Conservation (phyloP, 2,888 invertebrate species). For the Phymatocera aterrima region DNA sequence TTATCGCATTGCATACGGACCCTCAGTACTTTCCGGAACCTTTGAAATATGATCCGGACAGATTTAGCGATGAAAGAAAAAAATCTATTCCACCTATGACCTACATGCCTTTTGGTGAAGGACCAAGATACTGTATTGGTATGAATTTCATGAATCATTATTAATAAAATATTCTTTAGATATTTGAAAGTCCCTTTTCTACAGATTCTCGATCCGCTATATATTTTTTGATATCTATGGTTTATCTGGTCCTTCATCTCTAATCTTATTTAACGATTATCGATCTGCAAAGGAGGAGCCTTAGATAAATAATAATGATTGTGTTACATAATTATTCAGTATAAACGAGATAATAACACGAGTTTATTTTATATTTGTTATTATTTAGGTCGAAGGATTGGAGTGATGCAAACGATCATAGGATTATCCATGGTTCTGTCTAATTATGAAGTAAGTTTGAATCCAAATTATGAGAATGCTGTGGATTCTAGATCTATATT, state of each 20-base stretch:
- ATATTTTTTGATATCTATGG: too few species aligned
- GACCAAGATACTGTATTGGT: constrained; percentile 65
- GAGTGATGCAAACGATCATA: constrained; percentile 59
- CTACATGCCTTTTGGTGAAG: constrained; percentile 66
- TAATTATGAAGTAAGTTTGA: constrained; percentile 60
- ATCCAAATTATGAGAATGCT: constrained; percentile 41
- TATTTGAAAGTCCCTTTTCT: too few species aligned
- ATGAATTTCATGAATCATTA: too few species aligned
- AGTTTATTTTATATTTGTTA: background rate
- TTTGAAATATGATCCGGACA: constrained; percentile 62
- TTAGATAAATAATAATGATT: background rate
- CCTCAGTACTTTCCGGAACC: constrained; percentile 60
- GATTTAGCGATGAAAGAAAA: constrained; percentile 64
- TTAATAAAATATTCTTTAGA: too few species aligned
- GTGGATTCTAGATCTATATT: background rate
- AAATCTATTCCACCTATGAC: constrained; percentile 57
- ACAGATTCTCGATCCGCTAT: too few species aligned
- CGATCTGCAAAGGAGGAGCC: too few species aligned
- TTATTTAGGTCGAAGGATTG: constrained; percentile 59
- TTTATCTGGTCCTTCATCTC: too few species aligned
- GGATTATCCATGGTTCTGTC: constrained; percentile 61
- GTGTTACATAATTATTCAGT: background rate
- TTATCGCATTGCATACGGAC: constrained; percentile 62
- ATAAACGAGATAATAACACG: background rate
- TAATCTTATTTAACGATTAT: too few species aligned